A percentile compares a stretch with the other conserved stretches of the same genome.
Conservation (phyloP, 2,113 vertebrate genomes). For the Pelvicachromis taeniatus region DNA sequence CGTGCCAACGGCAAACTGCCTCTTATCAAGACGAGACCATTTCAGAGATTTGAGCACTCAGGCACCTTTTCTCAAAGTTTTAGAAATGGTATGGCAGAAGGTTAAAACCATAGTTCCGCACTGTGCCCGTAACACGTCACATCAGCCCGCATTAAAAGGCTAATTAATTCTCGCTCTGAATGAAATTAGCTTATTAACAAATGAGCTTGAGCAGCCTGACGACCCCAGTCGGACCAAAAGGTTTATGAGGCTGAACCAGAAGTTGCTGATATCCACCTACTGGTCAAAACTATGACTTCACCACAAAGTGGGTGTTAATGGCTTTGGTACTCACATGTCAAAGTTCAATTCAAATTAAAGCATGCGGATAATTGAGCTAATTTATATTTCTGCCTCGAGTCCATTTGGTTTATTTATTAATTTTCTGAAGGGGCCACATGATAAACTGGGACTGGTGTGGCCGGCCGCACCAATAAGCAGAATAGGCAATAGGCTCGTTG, state of each 20-base stretch:
- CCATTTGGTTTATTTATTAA: neutral
- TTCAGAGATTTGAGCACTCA: neutral
- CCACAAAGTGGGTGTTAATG: neutral
- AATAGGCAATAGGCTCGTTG: neutral
- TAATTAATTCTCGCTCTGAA: neutral
- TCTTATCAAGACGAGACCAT: neutral
- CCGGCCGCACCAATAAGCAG: neutral
- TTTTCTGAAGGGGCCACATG: neutral
- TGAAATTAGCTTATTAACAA: slow-evolving; percentile 7
- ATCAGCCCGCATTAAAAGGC: neutral
- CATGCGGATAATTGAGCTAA: neutral
- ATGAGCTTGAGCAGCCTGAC: neutral
- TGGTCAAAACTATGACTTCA: neutral
- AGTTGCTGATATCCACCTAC: neutral
- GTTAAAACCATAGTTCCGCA: neutral
- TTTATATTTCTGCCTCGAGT: neutral
- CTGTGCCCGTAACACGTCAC: neutral
- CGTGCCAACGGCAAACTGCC: neutral
- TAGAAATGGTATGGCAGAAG: neutral
- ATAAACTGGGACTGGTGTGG: neutral
- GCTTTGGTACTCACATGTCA: neutral
- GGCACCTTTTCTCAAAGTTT: neutral
- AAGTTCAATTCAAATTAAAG: neutral
- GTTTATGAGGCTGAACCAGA: slow-evolving; percentile 10
- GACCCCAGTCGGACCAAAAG: neutral